Evolutionary conservation across 2,113 vertebrate species (phyloP), one percentile per base, ranked within the genome.

Genomic region (Globicephala melas): DNA sequence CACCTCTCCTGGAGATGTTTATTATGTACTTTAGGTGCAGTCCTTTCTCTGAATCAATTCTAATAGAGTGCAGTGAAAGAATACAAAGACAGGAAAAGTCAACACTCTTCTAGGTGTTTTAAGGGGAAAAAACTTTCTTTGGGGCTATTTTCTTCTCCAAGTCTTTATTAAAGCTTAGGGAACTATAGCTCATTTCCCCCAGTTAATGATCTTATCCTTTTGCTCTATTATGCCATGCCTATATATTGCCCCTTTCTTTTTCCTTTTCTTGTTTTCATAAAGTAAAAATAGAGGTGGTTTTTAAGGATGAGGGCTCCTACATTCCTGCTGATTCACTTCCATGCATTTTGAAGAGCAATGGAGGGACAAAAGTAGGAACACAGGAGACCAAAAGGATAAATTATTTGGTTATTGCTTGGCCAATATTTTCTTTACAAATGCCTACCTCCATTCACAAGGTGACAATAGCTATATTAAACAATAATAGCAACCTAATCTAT

Each of bases 21-120:
- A 97, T 97, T 98, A 96, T 91, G 53, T 53, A 28, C 91, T 76
- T 26, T 44, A 93, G 14, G 81, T 70, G 68, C 87, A 89, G 68
- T 55, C 41, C 68, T 96, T 90, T 90, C 91, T 90, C 94, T 44
- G 95, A 93, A 96, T 94, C 96, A 84, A 90, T 98, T 94, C 79
- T 2, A 6, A 28, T 38, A 38, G 31, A 85, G 82, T n/a, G 23
- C 28, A 80, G 21, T 33, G 70, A 80, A 84, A 38, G 84, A 88
- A 84, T 87, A 71, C 6, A n/a, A 55, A 81, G 53, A 73, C 55
- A 70, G 67, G 50, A 84, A 85, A 88, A 80, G 83, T 70, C 83
- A 76, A 91, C 60, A 31, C 41, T 74, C 53, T 86, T 73, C 79
- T 44, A 79, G 90, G 83, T 33, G 70, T 65, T 87, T 79, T 89